Conservation (phyloP, 2,113 vertebrate genomes). For the Amphilophus citrinellus region DNA sequence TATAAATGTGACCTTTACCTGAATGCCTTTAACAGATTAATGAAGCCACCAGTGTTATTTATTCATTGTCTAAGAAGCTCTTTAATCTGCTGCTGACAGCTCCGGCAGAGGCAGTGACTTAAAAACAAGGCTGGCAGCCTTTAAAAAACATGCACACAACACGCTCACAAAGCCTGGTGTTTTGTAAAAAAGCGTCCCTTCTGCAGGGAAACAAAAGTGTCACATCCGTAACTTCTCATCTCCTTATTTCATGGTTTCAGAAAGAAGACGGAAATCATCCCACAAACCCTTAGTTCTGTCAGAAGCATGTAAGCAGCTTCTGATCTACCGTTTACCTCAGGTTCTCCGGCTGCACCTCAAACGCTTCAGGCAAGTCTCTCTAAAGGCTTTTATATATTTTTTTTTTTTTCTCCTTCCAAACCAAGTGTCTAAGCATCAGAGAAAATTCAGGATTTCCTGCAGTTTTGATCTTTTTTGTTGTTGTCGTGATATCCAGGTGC, state of each 20-base stretch:
- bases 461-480: conserved; percentile 4
- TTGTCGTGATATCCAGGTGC: neutral
- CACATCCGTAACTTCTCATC: neutral
- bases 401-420: neutral
- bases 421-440: neutral
- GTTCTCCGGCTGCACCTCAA: conserved; percentile 99
- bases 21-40: neutral
- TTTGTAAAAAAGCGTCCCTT: neutral
- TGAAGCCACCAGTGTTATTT: neutral
- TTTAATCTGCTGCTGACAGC: neutral
- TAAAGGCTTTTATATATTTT: neutral
- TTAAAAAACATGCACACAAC: neutral
- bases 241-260: conserved; percentile 71
- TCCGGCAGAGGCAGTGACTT: neutral
- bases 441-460: neutral
- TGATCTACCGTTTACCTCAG: conserved; percentile 99
- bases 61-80: neutral
- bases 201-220: neutral
- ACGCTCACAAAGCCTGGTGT: neutral
- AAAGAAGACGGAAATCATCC: conserved; percentile 93
- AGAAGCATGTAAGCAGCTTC: conserved; percentile 98
- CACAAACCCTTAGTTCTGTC: conserved; percentile 95
- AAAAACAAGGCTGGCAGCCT: neutral
- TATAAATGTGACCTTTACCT: neutral
- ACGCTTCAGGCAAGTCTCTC: conserved; percentile 92